Evolutionary conservation across 2,888 invertebrate species (phyloP).

Genomic region (Tenthredo distinguenda): DNA sequence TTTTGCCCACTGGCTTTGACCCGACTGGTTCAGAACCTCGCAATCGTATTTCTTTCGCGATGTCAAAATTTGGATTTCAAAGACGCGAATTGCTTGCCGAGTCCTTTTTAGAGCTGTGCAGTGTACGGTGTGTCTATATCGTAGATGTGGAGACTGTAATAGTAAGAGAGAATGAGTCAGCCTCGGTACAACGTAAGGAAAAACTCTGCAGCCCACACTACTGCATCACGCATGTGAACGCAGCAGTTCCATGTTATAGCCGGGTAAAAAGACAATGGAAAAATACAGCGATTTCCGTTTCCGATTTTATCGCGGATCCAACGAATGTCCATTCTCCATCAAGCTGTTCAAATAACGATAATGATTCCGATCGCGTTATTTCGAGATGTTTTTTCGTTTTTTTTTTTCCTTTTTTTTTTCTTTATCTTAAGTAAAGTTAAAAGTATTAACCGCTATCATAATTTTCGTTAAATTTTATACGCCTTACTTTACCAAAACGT

Average conservation of each 20-base stretch:
- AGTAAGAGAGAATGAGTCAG: neutral
- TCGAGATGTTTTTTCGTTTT: neutral
- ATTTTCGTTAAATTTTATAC: neutral
- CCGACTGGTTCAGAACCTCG: too few relatives aligned
- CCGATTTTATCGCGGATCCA: neutral
- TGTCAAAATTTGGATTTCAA: neutral
- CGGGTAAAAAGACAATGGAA: constrained; percentile 10
- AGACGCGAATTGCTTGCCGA: neutral
- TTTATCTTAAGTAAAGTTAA: neutral
- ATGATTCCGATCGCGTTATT: neutral
- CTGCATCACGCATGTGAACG: constrained; percentile 2
- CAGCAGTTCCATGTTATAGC: neutral
- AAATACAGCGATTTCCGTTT: constrained; percentile 22
- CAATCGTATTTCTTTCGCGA: neutral
- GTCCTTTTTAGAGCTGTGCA: neutral
- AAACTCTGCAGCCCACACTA: constrained; percentile 9
- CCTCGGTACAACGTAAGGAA: neutral
- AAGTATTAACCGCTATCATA: neutral
- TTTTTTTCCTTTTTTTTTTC: neutral
- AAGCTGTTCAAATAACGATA: neutral
- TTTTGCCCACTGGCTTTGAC: neutral
- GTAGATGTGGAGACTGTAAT: neutral
- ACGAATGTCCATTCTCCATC: neutral
- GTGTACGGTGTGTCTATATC: neutral
- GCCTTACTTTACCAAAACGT: neutral